Conservation (phyloP, 2,888 invertebrate species). For the Xanthia icteritia region DNA sequence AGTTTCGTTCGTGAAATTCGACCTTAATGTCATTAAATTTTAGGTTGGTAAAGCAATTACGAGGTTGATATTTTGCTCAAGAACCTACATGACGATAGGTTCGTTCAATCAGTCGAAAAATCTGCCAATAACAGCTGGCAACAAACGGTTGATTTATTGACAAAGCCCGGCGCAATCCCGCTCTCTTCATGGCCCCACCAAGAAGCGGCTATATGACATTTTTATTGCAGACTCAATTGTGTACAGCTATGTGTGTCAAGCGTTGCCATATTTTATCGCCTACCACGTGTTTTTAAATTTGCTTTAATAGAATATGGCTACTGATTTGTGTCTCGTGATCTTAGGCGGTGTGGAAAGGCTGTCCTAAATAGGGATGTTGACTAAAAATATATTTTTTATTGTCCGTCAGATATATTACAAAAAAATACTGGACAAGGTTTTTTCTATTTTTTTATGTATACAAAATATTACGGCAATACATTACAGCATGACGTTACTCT, state of each 20-base stretch:
- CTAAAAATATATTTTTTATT: too few relatives aligned
- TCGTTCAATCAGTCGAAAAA: not conserved
- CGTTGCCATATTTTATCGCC: slow-evolving; percentile 27
- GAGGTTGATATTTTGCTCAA: too few relatives aligned
- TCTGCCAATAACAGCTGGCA: not conserved
- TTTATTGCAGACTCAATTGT: slow-evolving; percentile 58
- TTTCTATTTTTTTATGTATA: too few relatives aligned
- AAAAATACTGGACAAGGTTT: too few relatives aligned
- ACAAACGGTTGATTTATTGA: not conserved
- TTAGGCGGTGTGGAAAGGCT: not conserved
- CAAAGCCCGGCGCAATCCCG: not conserved
- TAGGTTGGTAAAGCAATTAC: too few relatives aligned
- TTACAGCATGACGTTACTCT: too few relatives aligned
- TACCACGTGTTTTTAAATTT: slow-evolving; percentile 34
- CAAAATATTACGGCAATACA: too few relatives aligned
- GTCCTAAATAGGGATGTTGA: not conserved
- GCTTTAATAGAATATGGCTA: not conserved
- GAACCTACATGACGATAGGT: too few relatives aligned
- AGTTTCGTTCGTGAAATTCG: too few relatives aligned
- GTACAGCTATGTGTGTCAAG: slow-evolving; percentile 45
- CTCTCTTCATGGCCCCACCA: slow-evolving; percentile 28
- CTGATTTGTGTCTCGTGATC: slow-evolving; percentile 3
- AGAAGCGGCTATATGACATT: slow-evolving; percentile 43
- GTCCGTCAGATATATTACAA: too few relatives aligned
- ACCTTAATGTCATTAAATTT: too few relatives aligned